Base-by-base conservation (phyloP, 1,140 invertebrate genomes). In the Danaus melanippus region DNA sequence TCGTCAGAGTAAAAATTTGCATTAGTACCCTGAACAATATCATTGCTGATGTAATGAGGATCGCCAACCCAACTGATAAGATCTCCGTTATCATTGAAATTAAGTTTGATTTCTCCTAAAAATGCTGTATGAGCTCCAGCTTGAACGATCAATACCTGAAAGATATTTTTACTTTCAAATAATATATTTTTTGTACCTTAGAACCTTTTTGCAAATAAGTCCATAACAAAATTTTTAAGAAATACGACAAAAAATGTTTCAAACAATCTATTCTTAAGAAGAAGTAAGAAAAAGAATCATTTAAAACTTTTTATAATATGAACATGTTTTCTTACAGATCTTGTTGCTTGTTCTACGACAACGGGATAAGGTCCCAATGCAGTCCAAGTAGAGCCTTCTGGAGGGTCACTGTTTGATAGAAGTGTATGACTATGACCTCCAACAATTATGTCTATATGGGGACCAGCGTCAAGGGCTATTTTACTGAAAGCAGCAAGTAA, bases 341-440 rank as follows among this genome's bases (percentile, higher is more conserved):
- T 83, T 0, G 85, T 88, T 10, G 78, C 73, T 50, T 86, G 71
- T 62, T 93, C 80, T 0, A 93, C 87, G 5, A 92, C 86, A 0
- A 91, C 88, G 0, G 93, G 93, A 79, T 94, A 94, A 6, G 85
- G 73, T 12, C 90, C 92, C 21, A 66, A 65, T 0, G 90, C 83
- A 0, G 40, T 68, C 44, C 76, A 85, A 0, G 64, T 62, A 12
- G 68, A 67, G 8, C 73, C 65, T 45, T 64, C 64, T 46, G 88
- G 58, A 58, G 71, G 57, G 9, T 78, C 75, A 42, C 88, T 88
- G 9, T 90, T 89, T 63, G 90, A 95, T 0, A 96, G 82, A 56
- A 96, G 91, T 0, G 93, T 94, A 67, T 97, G 94, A 12, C 93
- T 94, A 69, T 97, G 95, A 17, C 93, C 94, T 12, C 95, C 96